Base-by-base conservation (phyloP, 1,140 invertebrate genomes). In the Linepithema humile region DNA sequence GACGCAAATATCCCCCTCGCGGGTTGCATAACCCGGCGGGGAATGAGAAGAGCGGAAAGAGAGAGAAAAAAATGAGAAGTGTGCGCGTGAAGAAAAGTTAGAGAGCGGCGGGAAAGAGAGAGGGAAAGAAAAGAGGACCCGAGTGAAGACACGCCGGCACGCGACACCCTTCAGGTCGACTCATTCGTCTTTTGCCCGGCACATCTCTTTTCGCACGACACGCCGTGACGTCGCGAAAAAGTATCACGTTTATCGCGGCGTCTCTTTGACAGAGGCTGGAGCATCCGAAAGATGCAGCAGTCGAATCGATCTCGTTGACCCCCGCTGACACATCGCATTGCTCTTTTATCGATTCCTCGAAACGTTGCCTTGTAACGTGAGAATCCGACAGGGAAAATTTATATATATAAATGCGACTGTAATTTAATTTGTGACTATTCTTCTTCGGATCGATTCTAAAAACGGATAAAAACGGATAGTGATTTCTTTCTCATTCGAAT, bases 1-100 rank as follows among this genome's bases (percentile, higher is more conserved):
- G 91, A 90, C 91, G 70, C 88, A 90, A 91, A 92, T 90, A 90
- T 90, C 88, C 84, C 74, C 87, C 77, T 89, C 83, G 85, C 89
- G 67, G 80, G 82, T 93, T 92, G 90, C 92, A 89, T 92, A 92
- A 93, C 92, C 65, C 59, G 90, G 82, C 90, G 89, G 82, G 72
- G 84, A 90, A 90, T 83, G 85, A 88, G 78, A 83, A 55, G 69
- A 53, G 75, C 67, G 72, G 55, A 35, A 53, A 45, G 20, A 65
- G 62, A 35, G 40, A 50, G 32, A 62, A 59, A 70, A 48, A 69
- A 53, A 45, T 20, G n/a, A 53, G 35, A 74, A 50, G 62, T 26
- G 15, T 17, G 35, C 50, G 43, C 20, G 62, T 17, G 53, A 32
- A 53, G 55, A 50, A 38, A 55, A 74, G 67, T n/a, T 20, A 4